These are phyloP conservation scores for Hippolais icterina DNA, from an alignment of 2,113 vertebrate species.

Conservation along the genomic window DNA sequence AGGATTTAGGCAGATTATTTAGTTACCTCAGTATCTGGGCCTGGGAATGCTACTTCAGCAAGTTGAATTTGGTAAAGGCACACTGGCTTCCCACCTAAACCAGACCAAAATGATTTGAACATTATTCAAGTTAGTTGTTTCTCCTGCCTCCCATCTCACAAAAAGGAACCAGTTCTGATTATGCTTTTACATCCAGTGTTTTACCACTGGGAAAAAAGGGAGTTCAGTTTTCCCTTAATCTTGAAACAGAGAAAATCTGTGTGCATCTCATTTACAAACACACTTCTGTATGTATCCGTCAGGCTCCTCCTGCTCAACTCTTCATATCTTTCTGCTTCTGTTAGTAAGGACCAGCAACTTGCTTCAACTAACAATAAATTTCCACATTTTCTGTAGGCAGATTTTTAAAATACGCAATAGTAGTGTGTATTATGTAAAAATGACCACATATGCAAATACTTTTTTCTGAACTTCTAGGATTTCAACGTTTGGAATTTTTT, in stretches of 20 bases:
- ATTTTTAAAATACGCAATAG: background rate
- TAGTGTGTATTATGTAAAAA: background rate
- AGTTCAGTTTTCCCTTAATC: background rate
- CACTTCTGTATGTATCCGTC: background rate
- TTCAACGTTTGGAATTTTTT: background rate
- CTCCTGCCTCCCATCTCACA: background rate
- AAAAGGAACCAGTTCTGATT: background rate
- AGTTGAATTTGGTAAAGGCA: background rate
- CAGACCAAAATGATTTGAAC: background rate
- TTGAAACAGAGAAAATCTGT: background rate
- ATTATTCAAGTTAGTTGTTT: background rate
- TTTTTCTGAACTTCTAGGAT: background rate
- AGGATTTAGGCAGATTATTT: background rate
- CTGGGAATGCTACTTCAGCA: background rate
- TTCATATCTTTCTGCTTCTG: background rate
- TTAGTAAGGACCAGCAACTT: background rate
- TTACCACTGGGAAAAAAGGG: background rate
- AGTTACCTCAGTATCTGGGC: background rate
- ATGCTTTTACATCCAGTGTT: conserved; percentile 17
- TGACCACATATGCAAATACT: background rate
- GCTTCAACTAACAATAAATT: background rate
- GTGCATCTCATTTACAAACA: background rate
- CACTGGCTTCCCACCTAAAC: background rate
- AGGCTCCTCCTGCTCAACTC: background rate
- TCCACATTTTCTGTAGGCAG: background rate